A percentile compares a stretch with the other conserved stretches of the same genome.
Conservation (phyloP, 37 sponge, comb jelly and placozoan species). For the Oscarella lobularis region DNA sequence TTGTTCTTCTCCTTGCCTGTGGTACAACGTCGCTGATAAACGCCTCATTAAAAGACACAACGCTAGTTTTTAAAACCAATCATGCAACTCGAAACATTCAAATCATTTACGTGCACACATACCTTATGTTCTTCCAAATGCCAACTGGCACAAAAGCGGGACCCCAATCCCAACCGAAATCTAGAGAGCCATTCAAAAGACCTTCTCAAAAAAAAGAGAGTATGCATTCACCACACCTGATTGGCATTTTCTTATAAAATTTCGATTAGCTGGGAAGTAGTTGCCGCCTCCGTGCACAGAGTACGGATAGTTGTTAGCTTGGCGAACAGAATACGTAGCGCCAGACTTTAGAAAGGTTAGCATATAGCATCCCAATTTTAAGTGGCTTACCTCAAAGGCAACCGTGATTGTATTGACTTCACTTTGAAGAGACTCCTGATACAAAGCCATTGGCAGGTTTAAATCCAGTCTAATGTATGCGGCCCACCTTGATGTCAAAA, state of each 20-base stretch:
- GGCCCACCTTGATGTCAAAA: conserved; percentile 54
- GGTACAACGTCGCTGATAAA: conserved; percentile 25
- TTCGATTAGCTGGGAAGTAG: conserved; percentile 30
- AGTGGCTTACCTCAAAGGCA: conserved; percentile 24
- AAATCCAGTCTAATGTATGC: background rate
- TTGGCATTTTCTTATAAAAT: conserved; percentile 79
- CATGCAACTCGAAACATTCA: background rate
- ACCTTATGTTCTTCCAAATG: conserved; percentile 68
- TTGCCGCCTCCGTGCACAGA: conserved; percentile 14
- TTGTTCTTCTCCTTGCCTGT: background rate
- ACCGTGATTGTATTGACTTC: conserved; percentile 32
- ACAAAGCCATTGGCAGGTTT: background rate
- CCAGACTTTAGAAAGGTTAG: conserved; percentile 24
- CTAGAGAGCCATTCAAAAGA: too few relatives aligned
- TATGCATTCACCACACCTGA: conserved; percentile 23
- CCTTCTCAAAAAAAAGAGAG: background rate
- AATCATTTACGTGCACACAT: background rate
- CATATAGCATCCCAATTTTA: background rate
- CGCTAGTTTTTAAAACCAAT: background rate
- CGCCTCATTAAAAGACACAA: conserved; percentile 10
- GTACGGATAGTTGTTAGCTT: conserved; percentile 42
- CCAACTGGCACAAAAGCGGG: conserved; percentile 86
- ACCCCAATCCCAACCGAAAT: conserved; percentile 99
- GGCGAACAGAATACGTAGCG: conserved; percentile 33
- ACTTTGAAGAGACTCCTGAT: conserved; percentile 9